phyloP scores from a whole-genome alignment of 2,113 vertebrate species.

The Pachypanchax playfairii region DNA sequence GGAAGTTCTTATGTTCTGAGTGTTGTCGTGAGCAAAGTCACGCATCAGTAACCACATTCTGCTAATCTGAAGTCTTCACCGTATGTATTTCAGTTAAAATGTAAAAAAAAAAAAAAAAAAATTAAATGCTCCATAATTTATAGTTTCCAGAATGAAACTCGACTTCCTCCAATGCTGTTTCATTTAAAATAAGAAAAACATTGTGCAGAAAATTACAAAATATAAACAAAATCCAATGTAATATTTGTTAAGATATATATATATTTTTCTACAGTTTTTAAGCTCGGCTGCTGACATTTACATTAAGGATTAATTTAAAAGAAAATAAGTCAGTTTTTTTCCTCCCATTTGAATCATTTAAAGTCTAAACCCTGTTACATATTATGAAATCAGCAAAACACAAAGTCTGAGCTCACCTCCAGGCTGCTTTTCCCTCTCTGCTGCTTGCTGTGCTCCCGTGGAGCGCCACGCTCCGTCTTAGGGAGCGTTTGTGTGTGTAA shows the following conservation, averaged over 20 bases:
- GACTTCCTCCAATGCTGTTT: not conserved
- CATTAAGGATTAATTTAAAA: not conserved
- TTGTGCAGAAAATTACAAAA: conserved; percentile 7
- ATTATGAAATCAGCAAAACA: not conserved
- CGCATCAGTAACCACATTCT: not conserved
- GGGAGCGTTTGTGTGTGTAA: conserved; percentile 15
- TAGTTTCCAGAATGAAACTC: not conserved
- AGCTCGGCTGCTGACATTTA: conserved; percentile 17
- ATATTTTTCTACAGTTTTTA: not conserved
- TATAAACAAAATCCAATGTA: not conserved
- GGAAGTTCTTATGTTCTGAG: not conserved
- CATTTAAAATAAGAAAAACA: not conserved
- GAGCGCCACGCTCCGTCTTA: conserved; percentile 30
- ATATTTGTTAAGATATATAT: no score
- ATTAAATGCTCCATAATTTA: not conserved
- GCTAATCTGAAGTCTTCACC: not conserved
- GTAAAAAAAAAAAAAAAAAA: not conserved
- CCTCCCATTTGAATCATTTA: not conserved
- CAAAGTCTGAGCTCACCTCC: conserved; percentile 55
- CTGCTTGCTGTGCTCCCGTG: conserved; percentile 35
- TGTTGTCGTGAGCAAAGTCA: not conserved
- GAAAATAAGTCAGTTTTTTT: not conserved
- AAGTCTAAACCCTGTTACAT: not conserved
- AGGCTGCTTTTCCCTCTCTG: conserved; percentile 11
- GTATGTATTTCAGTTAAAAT: not conserved